These are phyloP conservation scores for Drosophila serrata DNA, from an alignment of 1,140 invertebrate genomes.

Conservation along the genomic window DNA sequence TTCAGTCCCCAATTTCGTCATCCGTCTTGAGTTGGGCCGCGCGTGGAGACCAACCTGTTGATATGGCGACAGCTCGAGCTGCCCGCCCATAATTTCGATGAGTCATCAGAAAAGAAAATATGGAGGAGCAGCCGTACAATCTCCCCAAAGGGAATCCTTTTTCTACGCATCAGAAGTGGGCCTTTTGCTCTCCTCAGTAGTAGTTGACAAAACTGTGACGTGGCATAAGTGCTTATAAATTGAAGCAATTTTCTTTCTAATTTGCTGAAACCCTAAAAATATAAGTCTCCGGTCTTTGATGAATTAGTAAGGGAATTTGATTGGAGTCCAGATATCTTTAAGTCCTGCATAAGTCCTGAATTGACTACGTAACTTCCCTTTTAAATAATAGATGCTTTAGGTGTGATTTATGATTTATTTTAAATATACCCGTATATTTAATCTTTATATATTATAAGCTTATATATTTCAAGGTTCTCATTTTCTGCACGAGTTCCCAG, in stretches of 20 bases:
- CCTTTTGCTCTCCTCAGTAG: conserved; percentile 2
- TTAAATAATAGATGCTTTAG: too few species aligned
- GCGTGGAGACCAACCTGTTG: conserved; percentile 39
- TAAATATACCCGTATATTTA: too few species aligned
- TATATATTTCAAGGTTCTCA: too few species aligned
- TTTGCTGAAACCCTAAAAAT: conserved; percentile 12
- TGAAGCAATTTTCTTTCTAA: conserved; percentile 22
- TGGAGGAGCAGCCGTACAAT: conserved; percentile 22
- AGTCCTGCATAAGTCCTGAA: too few species aligned
- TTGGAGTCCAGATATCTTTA: too few species aligned
- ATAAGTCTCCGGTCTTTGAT: not conserved
- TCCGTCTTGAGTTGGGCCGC: conserved; percentile 5
- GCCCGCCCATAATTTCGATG: conserved; percentile 24
- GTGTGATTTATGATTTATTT: too few species aligned
- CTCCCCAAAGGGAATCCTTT: conserved; percentile 1
- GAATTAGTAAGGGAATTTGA: not conserved
- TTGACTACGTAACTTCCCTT: too few species aligned
- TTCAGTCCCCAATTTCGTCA: conserved; percentile 22
- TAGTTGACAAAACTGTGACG: conserved; percentile 9
- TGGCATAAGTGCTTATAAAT: not conserved
- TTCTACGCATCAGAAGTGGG: conserved; percentile 17
- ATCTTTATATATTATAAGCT: too few species aligned
- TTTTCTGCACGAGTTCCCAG: not conserved
- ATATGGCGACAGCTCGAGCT: conserved; percentile 48
- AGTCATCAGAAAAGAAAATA: conserved; percentile 36